Evolutionary conservation across 2,113 vertebrate genomes (phyloP).

Genomic region (Psophia crepitans): DNA sequence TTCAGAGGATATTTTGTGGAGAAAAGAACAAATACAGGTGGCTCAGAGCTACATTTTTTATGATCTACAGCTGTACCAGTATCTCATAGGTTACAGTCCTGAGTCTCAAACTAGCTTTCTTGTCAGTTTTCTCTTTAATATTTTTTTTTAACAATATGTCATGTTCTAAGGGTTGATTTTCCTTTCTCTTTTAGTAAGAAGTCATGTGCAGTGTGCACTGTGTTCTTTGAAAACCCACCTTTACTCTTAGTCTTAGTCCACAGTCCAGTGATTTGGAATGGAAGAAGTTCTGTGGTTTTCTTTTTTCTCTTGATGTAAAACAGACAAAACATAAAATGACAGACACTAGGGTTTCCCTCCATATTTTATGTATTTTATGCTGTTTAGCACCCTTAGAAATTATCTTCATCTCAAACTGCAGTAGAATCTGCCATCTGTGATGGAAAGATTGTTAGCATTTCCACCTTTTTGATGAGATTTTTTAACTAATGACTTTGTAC

Average conservation of each 20-base stretch:
- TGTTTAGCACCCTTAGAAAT: not conserved
- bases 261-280: not conserved
- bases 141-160: not conserved
- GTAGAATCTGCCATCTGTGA: not conserved
- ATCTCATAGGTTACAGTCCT: not conserved
- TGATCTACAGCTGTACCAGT: not conserved
- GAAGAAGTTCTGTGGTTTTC: not conserved
- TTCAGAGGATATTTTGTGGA: not conserved
- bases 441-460: not conserved
- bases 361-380: not conserved
- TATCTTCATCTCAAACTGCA: not conserved
- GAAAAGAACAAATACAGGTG: not conserved
- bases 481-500: not conserved
- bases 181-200: not conserved
- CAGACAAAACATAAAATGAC: not conserved
- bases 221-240: not conserved
- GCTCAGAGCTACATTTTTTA: not conserved
- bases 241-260: not conserved
- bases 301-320: not conserved
- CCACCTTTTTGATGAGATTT: not conserved
- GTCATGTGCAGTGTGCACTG: not conserved
- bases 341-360: accelerated
- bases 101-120: not conserved
- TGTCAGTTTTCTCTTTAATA: not conserved
- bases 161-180: not conserved